Evolutionary conservation across 2,888 invertebrate genomes (phyloP).

Genomic region (Eustalomyia histrio): DNA sequence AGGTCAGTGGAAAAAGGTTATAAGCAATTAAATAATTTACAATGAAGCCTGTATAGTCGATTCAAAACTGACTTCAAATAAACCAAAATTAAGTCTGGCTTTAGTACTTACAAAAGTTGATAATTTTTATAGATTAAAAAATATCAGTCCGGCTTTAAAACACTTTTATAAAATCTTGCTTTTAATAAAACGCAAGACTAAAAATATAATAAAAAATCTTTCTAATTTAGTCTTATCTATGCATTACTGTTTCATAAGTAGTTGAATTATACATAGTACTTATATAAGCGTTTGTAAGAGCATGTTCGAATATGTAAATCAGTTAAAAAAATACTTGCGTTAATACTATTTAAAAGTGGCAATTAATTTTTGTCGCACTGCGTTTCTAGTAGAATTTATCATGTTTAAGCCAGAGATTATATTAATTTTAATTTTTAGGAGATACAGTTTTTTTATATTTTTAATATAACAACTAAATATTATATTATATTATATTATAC

Average conservation of each 20-base stretch:
- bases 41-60: too few species aligned
- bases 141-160: too few species aligned
- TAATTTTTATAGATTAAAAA: background rate
- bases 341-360: conserved; percentile 34
- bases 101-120: too few species aligned
- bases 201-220: too few species aligned
- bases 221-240: too few species aligned
- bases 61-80: too few species aligned
- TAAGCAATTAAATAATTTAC: too few species aligned
- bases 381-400: conserved; percentile 37
- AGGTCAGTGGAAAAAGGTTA: too few species aligned
- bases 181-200: too few species aligned
- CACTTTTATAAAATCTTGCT: too few species aligned
- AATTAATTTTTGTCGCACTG: conserved; percentile 61
- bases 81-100: too few species aligned
- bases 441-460: background rate
- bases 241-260: background rate
- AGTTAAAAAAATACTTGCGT: conserved; percentile 4
- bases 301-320: conserved; percentile 22
- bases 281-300: background rate
- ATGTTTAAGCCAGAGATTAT: conserved; percentile 17
- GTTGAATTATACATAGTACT: too few species aligned
- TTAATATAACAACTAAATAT: background rate
- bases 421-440: background rate
- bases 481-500: background rate